phyloP scores from a whole-genome alignment of 2,113 vertebrate species.

The Pangasianodon gigas region DNA sequence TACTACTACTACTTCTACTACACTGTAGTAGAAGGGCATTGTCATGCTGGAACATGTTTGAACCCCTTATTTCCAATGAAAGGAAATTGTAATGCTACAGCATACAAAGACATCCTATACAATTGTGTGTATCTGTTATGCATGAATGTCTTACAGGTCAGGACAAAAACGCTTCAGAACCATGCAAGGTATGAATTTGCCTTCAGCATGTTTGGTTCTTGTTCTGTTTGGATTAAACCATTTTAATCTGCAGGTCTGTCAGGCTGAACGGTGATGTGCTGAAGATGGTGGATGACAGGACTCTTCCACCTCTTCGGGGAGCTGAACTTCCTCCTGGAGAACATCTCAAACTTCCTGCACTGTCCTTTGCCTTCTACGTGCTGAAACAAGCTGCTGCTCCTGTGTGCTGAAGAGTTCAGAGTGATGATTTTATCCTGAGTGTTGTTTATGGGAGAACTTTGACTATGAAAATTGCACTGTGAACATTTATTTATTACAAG shows the following conservation, averaged over 20 bases:
- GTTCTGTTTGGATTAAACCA: not conserved
- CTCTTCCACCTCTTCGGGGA: constrained; percentile 77
- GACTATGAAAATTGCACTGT: not conserved
- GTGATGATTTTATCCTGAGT: not conserved
- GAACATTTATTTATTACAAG: not conserved
- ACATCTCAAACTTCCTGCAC: constrained; percentile 77
- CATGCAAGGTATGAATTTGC: not conserved
- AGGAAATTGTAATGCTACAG: no score
- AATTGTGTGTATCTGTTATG: not conserved
- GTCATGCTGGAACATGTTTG: no score
- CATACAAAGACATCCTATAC: not conserved
- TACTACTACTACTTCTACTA: no score
- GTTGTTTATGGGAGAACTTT: not conserved
- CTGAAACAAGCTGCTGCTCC: constrained; percentile 74
- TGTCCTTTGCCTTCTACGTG: constrained; percentile 87
- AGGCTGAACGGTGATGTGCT: constrained; percentile 79
- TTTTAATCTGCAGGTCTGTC: constrained; percentile 70
- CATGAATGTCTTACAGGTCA: not conserved
- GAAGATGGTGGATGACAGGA: constrained; percentile 83
- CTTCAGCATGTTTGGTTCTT: not conserved
- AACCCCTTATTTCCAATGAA: no score
- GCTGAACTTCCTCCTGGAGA: constrained; percentile 66
- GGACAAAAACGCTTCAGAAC: not conserved
- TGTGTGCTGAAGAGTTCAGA: constrained; percentile 66
- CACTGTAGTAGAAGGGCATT: no score